These are phyloP conservation scores for Imbricaverruca yamaguchii DNA, from an alignment of 2,888 invertebrate species.

Conservation along the genomic window DNA sequence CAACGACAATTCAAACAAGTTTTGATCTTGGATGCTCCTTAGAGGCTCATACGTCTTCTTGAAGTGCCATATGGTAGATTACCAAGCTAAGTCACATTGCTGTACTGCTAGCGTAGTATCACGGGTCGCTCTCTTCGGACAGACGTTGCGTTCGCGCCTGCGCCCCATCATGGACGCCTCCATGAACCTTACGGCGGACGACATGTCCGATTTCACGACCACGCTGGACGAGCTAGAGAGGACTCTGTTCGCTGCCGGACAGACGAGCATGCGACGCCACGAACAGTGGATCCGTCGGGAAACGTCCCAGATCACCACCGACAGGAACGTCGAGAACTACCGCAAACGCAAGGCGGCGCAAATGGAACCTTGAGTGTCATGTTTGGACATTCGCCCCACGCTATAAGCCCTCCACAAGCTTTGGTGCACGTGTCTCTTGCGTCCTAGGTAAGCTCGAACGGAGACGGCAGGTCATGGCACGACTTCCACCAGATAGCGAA, in stretches of 20 bases:
- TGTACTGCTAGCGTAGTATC: not conserved
- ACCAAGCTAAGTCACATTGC: too few relatives aligned
- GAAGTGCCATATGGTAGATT: too few relatives aligned
- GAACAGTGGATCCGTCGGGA: not conserved
- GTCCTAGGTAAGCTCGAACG: too few relatives aligned
- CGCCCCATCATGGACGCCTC: constrained; percentile 16
- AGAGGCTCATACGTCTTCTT: too few relatives aligned
- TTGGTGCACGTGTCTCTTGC: too few relatives aligned
- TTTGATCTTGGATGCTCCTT: too few relatives aligned
- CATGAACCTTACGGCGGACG: constrained; percentile 7
- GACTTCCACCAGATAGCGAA: too few relatives aligned
- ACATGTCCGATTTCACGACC: not conserved
- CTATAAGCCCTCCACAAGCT: too few relatives aligned
- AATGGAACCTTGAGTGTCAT: not conserved
- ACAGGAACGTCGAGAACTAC: not conserved
- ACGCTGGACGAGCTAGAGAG: constrained; percentile 3
- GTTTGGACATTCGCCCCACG: too few relatives aligned
- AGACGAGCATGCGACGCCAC: not conserved
- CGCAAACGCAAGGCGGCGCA: constrained; percentile 14
- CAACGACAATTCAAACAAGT: too few relatives aligned
- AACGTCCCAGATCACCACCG: constrained; percentile 8
- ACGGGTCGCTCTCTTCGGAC: not conserved
- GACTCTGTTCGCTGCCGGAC: not conserved
- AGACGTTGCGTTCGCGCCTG: constrained; percentile 2
- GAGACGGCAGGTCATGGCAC: too few relatives aligned